These are phyloP conservation scores for Spheniscus mendiculus DNA, from an alignment of 2,113 vertebrate genomes.

Conservation along the genomic window DNA sequence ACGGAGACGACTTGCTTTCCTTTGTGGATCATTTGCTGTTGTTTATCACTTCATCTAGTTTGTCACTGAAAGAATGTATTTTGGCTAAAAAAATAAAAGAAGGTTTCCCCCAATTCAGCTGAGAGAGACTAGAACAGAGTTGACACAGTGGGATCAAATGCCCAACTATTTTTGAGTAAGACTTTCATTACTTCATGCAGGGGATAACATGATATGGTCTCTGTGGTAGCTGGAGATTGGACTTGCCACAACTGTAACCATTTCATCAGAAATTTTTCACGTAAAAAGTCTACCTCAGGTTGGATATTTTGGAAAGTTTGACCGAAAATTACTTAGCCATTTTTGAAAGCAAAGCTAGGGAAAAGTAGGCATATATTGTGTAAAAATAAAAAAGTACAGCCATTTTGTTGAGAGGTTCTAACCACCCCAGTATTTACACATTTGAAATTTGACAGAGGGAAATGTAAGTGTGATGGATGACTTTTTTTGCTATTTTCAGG, in stretches of 20 bases:
- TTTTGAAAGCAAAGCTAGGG: neutral
- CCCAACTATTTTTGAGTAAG: neutral
- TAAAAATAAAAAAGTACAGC: neutral
- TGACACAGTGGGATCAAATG: neutral
- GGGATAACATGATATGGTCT: neutral
- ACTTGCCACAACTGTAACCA: neutral
- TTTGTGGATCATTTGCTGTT: neutral
- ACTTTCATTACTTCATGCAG: neutral
- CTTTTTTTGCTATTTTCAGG: neutral
- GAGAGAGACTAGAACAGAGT: neutral
- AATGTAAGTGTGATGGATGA: neutral
- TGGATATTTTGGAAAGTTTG: neutral
- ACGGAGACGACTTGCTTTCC: neutral
- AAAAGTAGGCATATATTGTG: neutral
- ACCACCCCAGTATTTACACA: neutral
- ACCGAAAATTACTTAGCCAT: neutral
- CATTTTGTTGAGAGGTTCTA: neutral
- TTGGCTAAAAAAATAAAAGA: neutral
- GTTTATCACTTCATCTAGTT: neutral
- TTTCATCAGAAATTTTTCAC: neutral
- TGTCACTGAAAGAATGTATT: neutral
- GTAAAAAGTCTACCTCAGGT: neutral
- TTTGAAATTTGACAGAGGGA: neutral
- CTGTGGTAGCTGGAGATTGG: neutral
- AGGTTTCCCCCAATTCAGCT: neutral